These are phyloP conservation scores for Drosophila neocordata DNA, from an alignment of 1,140 invertebrate species.

Conservation along the genomic window DNA sequence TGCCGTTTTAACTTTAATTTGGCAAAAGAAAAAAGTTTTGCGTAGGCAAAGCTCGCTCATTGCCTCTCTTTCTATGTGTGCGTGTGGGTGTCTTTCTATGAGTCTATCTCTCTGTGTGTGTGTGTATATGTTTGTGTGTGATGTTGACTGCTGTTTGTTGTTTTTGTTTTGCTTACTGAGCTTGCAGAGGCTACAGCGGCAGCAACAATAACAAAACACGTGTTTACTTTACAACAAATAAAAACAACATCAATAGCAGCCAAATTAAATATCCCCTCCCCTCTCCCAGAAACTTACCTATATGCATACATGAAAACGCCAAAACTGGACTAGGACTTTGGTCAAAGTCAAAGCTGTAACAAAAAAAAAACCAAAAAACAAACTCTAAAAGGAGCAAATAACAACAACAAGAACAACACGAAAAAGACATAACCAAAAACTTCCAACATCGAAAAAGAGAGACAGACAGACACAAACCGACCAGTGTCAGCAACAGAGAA, in stretches of 20 bases:
- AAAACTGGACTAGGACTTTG: conserved; percentile 49
- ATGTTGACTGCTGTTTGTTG: conserved; percentile 46
- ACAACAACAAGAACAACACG: background rate
- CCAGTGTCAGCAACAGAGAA: conserved; percentile 38
- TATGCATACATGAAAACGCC: background rate
- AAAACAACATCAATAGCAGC: background rate
- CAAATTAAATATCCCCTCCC: conserved; percentile 1
- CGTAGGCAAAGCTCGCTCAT: conserved; percentile 7
- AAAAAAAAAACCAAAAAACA: background rate
- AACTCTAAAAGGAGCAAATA: too few species aligned
- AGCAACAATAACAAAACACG: conserved; percentile 44
- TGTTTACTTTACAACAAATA: conserved; percentile 37
- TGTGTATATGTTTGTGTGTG: conserved; percentile 26
- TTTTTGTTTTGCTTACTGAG: conserved; percentile 40
- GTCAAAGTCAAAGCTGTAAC: conserved; percentile 42
- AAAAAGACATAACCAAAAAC: conserved; percentile 26
- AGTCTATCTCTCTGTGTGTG: conserved; percentile 16
- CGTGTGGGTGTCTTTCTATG: conserved; percentile 13
- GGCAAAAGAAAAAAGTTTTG: conserved; percentile 11
- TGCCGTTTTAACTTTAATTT: conserved; percentile 9
- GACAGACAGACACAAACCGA: conserved; percentile 20
- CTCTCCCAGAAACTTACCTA: background rate
- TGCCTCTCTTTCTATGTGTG: background rate
- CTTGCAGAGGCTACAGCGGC: conserved; percentile 4
- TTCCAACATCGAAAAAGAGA: conserved; percentile 21